These are phyloP conservation scores for Anoplius nigerrimus DNA, from an alignment of 2,888 invertebrate species.

Conservation along the genomic window DNA sequence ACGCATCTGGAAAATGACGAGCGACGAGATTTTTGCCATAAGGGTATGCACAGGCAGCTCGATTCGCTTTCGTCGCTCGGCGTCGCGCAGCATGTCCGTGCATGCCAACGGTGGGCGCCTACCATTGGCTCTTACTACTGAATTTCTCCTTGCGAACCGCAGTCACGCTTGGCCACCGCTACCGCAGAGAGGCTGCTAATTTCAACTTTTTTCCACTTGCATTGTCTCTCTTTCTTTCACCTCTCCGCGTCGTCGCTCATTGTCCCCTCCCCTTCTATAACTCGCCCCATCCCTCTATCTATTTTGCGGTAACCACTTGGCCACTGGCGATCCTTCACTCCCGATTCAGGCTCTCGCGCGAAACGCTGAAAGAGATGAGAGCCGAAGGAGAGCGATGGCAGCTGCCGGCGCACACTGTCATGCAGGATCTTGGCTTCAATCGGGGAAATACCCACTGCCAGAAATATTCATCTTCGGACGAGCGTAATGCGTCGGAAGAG, in stretches of 20 bases:
- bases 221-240: slow-evolving; percentile 10
- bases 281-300: slow-evolving; percentile 35
- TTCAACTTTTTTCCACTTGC: not conserved
- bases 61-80: too few species aligned
- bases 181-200: slow-evolving; percentile 1
- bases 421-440: too few species aligned
- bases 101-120: slow-evolving; percentile 15
- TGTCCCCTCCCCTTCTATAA: slow-evolving; percentile 4
- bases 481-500: slow-evolving; percentile 10
- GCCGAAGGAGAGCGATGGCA: slow-evolving; percentile 27
- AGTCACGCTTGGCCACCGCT: not conserved
- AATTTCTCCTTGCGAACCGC: slow-evolving; percentile 22
- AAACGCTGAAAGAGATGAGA: slow-evolving; percentile 49
- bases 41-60: too few species aligned
- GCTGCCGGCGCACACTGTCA: too few species aligned
- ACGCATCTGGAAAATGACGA: too few species aligned
- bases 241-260: slow-evolving; percentile 1
- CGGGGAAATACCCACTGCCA: too few species aligned
- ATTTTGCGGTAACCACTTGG: slow-evolving; percentile 32
- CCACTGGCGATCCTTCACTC: slow-evolving; percentile 48
- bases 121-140: slow-evolving; percentile 54
- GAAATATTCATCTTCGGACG: too few species aligned
- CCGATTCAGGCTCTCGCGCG: slow-evolving; percentile 68
- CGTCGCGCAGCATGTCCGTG: not conserved
- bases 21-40: too few species aligned